Percentiles rank a stretch among this genome's conserved stretches.
Conservation (phyloP, 2,113 vertebrate genomes). For the Cinclus mexicanus region DNA sequence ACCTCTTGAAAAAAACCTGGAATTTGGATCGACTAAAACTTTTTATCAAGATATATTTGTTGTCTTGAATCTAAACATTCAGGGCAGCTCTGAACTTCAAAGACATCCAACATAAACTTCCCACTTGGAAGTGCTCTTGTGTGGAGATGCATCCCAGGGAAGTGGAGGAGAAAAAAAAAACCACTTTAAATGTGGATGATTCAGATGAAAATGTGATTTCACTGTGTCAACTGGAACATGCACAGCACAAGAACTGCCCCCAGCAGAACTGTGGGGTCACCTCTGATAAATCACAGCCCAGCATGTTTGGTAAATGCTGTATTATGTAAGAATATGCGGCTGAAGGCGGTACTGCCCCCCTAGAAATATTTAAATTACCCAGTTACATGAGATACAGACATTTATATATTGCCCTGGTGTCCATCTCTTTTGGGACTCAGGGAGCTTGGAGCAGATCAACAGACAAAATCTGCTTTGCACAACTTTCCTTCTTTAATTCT, state of each 20-base stretch:
- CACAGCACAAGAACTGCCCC: neutral
- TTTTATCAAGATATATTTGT: neutral
- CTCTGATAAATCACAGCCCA: neutral
- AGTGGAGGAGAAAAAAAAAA: neutral
- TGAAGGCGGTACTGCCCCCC: neutral
- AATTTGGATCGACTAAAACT: neutral
- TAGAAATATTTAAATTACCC: neutral
- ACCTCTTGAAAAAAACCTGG: neutral
- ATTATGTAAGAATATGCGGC: neutral
- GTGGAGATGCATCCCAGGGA: neutral
- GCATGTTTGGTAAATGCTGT: neutral
- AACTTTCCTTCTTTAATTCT: neutral
- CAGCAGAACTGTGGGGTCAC: neutral
- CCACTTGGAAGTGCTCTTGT: neutral
- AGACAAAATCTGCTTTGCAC: neutral
- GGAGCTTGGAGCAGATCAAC: neutral
- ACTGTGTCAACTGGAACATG: neutral
- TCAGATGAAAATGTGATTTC: neutral
- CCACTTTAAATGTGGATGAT: neutral
- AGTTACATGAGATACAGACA: rapidly evolving
- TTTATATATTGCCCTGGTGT: neutral
- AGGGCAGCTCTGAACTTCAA: neutral
- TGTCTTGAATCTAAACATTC: neutral
- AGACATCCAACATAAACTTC: neutral
- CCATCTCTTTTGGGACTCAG: neutral